Percentiles rank a stretch among this genome's conserved stretches.
Conservation (phyloP, 2,113 vertebrate genomes). For the Donacobius atricapilla region DNA sequence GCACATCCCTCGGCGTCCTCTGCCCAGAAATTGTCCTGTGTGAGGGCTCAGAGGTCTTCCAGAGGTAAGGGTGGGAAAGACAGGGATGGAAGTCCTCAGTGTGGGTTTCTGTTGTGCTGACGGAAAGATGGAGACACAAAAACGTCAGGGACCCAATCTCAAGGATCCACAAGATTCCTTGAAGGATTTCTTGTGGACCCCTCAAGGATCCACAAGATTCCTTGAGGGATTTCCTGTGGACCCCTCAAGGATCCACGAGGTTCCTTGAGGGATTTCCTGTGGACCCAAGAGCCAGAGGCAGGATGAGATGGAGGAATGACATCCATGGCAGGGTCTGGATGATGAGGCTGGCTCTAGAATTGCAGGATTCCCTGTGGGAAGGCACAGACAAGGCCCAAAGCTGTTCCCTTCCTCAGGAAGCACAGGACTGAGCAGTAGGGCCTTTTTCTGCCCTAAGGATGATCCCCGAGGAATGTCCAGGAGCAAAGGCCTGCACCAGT, state of each 20-base stretch:
- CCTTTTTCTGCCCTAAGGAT: not conserved
- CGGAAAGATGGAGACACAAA: not conserved
- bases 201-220: not conserved
- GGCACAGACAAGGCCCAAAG: accelerated
- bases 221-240: not conserved
- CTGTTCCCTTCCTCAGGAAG: not conserved
- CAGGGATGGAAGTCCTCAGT: not conserved
- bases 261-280: not conserved
- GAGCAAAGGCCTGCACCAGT: not conserved
- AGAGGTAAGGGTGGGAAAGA: not conserved
- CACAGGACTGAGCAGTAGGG: not conserved
- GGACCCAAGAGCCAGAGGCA: not conserved
- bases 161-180: not conserved
- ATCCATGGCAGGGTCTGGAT: not conserved
- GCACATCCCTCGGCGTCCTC: not conserved
- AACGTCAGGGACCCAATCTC: not conserved
- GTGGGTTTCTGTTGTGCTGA: not conserved
- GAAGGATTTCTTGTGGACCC: too few species aligned
- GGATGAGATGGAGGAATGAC: accelerated
- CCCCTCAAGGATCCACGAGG: not conserved
- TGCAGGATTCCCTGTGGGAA: not conserved
- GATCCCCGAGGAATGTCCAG: not conserved
- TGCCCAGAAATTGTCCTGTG: not conserved
- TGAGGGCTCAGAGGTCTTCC: not conserved
- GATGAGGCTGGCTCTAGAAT: not conserved